Evolutionary conservation across 1,140 invertebrate genomes (phyloP), one percentile per base, ranked within the genome.

Genomic region (Babylonia areolata): DNA sequence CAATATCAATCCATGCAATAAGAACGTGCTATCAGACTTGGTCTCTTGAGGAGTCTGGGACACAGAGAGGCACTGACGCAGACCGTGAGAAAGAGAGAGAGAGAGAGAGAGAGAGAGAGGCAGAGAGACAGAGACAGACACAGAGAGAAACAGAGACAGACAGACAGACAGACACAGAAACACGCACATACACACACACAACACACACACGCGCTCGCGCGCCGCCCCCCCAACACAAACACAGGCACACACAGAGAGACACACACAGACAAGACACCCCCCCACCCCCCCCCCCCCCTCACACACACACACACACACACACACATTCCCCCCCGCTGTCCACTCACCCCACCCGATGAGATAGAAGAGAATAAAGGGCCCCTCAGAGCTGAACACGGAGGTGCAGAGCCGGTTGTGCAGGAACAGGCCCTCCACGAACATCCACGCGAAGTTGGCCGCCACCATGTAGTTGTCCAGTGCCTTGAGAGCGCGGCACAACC

Each of bases 351-450:
- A 94, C 33, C 94, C 94, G 85, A 94, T 94, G 73, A 91, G 86
- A 84, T 92, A 92, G 81, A 94, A 94, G 11, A 93, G 79, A 82
- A 87, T 89, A 78, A 92, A 93, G 20, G 93, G 93, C 0, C 92
- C 90, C 54, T 92, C 90, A 15, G 91, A 92, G 77, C 90, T 93
- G 87, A 94, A 94, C 3, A 94, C 93, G 0, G 92, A 89, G 6
- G 93, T 89, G 9, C 91, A 92, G 20, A 94, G 88, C n/a, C 92
- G 88, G 85, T 93, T 97, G 93, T 97, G 96, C 12, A 97, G 94
- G 93, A 97, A 97, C 3, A 97, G 94, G 0, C 97, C 97, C 93
- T 97, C 97, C 96, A 97, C 97, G 37, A 97, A 94, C 89, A 97
- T 96, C 96, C 97, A 97, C 20, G 95, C 96, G 90, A 97, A 97